Percentiles rank a stretch among this genome's conserved stretches.
phyloP scores from a whole-genome alignment of 2,888 invertebrate species.

The Phorcus lineatus region DNA sequence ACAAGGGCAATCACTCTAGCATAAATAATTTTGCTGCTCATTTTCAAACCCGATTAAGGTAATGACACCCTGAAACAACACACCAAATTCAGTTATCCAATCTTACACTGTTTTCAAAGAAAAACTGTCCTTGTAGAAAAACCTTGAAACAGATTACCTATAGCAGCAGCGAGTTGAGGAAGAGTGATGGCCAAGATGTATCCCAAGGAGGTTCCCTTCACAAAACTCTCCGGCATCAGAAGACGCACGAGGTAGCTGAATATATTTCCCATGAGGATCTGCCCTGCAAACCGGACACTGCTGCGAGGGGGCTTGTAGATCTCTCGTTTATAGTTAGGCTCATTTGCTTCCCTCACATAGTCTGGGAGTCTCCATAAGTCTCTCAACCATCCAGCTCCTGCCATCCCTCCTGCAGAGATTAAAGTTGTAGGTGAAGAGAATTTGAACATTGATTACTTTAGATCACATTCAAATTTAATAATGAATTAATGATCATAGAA shows the following conservation, averaged over 20 bases:
- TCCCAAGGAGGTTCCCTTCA: slow-evolving; percentile 11
- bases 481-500: too few species aligned
- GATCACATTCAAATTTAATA: too few species aligned
- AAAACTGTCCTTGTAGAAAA: too few species aligned
- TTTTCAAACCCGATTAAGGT: too few species aligned
- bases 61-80: too few species aligned
- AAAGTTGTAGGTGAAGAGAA: too few species aligned
- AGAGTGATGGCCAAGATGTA: slow-evolving; percentile 38
- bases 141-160: too few species aligned
- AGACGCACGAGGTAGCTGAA: slow-evolving; percentile 56
- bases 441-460: too few species aligned
- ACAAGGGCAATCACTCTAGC: too few species aligned
- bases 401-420: slow-evolving; percentile 80
- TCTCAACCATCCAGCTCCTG: slow-evolving; percentile 89
- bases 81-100: too few species aligned
- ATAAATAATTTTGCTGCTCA: too few species aligned
- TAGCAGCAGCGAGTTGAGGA: slow-evolving; percentile 53
- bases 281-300: slow-evolving; percentile 57
- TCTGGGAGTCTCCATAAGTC: slow-evolving; percentile 90
- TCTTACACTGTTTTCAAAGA: too few species aligned
- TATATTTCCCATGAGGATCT: slow-evolving; percentile 60
- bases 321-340: slow-evolving; percentile 25
- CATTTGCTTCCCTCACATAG: slow-evolving; percentile 84
- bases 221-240: slow-evolving; percentile 48
- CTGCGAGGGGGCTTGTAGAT: slow-evolving; percentile 26